A percentile compares a stretch with the other conserved stretches of the same genome.
Conservation (phyloP, 1,140 invertebrate species). For the Polypedilum vanderplanki region DNA sequence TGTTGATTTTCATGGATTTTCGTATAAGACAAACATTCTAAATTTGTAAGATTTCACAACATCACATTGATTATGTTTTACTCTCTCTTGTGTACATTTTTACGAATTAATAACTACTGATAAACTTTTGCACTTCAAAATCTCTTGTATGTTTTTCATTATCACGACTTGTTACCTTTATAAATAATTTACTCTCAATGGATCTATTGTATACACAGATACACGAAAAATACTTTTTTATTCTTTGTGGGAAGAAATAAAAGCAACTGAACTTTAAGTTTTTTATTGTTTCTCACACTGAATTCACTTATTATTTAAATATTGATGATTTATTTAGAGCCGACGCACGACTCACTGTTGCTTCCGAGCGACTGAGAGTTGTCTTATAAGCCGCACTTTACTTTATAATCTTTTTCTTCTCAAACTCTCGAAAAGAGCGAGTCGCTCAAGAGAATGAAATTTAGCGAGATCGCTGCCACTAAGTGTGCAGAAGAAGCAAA, state of each 20-base stretch:
- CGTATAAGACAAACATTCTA: not conserved
- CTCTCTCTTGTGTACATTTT: not conserved
- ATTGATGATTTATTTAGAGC: not conserved
- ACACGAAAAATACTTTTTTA: not conserved
- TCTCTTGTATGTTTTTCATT: not conserved
- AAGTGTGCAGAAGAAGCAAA: too few species aligned
- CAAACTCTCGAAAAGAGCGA: not conserved
- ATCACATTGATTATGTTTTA: not conserved
- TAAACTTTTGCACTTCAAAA: conserved; percentile 4
- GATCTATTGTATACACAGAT: not conserved
- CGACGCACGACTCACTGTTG: not conserved
- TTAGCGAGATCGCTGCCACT: too few species aligned
- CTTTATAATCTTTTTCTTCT: conserved; percentile 14
- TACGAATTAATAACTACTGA: not conserved
- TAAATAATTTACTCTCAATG: not conserved
- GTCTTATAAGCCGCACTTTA: not conserved
- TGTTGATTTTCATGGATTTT: not conserved
- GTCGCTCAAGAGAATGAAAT: not conserved
- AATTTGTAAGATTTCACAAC: not conserved
- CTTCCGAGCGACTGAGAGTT: not conserved
- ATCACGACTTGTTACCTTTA: not conserved
- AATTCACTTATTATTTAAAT: too few species aligned
- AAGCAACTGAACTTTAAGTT: not conserved
- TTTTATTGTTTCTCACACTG: too few species aligned
- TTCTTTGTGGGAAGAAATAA: not conserved